phyloP scores from a whole-genome alignment of 1,140 invertebrate genomes.

The Goniozus legneri region DNA sequence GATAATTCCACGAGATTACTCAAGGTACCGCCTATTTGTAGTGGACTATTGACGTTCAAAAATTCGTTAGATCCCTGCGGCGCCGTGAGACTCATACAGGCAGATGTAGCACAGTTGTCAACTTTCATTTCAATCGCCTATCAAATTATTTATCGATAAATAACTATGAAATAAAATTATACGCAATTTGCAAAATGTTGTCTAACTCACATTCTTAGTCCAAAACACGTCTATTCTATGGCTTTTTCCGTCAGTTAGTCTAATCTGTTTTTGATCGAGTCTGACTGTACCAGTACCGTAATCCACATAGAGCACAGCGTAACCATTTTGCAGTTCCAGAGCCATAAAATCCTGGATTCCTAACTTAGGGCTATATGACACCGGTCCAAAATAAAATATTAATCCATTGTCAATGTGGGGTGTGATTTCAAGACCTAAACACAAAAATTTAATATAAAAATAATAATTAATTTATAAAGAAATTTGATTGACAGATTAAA shows the following conservation, averaged over 20 bases:
- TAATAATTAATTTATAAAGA: too few relatives aligned
- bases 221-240: constrained; percentile 81
- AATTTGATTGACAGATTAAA: background rate
- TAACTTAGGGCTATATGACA: constrained; percentile 60
- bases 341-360: constrained; percentile 85
- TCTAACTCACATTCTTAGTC: constrained; percentile 57
- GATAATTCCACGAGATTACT: constrained; percentile 61
- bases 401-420: constrained; percentile 72
- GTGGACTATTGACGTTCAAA: constrained; percentile 83
- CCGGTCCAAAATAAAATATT: constrained; percentile 89
- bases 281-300: constrained; percentile 81
- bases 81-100: constrained; percentile 67
- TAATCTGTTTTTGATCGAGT: constrained; percentile 70
- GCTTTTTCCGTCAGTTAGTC: constrained; percentile 71
- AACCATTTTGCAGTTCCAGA: constrained; percentile 81
- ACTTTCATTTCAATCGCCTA: constrained; percentile 71
- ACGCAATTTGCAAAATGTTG: constrained; percentile 11
- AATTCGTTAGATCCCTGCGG: constrained; percentile 71
- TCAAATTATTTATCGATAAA: too few relatives aligned
- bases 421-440: constrained; percentile 67
- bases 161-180: constrained; percentile 8
- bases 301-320: constrained; percentile 80
- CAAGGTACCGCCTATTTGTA: constrained; percentile 81
- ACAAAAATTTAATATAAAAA: constrained; percentile 3
- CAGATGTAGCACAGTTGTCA: constrained; percentile 69